These are phyloP conservation scores for Spizaetus ornatus DNA, from an alignment of 2,113 vertebrate species.

Conservation along the genomic window DNA sequence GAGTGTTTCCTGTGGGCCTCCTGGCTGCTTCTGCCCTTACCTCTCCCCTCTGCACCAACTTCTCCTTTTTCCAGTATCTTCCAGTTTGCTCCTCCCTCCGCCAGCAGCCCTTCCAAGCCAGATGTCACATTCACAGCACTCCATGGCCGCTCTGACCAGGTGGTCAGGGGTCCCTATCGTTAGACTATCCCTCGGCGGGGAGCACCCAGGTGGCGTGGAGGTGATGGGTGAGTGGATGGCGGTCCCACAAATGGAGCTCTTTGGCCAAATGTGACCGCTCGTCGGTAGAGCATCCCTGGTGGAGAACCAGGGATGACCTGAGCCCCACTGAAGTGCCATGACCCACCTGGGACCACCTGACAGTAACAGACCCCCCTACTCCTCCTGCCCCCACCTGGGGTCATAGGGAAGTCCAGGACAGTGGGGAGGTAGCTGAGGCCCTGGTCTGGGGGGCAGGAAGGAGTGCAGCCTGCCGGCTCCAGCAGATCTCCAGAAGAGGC, in stretches of 20 bases:
- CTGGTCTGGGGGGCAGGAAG: neutral
- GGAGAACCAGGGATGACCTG: neutral
- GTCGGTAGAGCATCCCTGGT: neutral
- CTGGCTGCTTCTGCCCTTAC: neutral
- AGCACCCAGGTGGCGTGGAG: rapidly evolving
- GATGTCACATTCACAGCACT: neutral
- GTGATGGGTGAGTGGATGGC: rapidly evolving
- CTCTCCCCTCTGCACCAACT: neutral
- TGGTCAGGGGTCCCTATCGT: rapidly evolving
- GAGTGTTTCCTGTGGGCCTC: conserved; percentile 6
- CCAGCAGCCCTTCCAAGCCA: neutral
- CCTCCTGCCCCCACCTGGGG: rapidly evolving
- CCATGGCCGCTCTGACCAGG: rapidly evolving
- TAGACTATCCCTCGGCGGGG: rapidly evolving
- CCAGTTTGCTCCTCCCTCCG: neutral
- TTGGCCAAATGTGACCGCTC: neutral
- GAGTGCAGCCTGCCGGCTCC: rapidly evolving
- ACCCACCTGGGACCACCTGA: neutral
- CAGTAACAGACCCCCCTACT: neutral
- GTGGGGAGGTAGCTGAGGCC: rapidly evolving
- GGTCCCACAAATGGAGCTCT: neutral
- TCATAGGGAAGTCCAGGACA: neutral
- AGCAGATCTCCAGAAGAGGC: neutral
- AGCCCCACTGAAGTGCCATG: neutral
- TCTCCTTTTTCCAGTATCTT: conserved; percentile 9